Conservation (phyloP, 2,797 vertebrate species). For the Decapterus maruadsi region DNA sequence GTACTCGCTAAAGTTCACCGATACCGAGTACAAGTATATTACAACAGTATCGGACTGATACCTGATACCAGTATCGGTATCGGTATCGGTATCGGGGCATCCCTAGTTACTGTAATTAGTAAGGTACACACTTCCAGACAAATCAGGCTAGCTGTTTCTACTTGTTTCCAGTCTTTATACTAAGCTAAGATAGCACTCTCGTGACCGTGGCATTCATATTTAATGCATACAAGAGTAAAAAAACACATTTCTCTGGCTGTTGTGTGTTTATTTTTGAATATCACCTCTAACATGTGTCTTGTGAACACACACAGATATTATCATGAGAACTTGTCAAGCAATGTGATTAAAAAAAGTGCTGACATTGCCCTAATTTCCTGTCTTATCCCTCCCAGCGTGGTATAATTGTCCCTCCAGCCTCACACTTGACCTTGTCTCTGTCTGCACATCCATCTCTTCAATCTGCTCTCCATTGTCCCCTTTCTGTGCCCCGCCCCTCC, state of each 20-base stretch:
- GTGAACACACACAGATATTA: slow-evolving; percentile 22
- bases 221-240: not conserved
- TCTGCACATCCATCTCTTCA: slow-evolving; percentile 72
- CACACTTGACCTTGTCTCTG: slow-evolving; percentile 75
- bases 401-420: slow-evolving; percentile 68
- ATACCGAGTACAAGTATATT: no score
- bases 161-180: not conserved
- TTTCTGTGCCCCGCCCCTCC: slow-evolving; percentile 54
- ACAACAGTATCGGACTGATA: no score
- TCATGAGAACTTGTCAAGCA: slow-evolving; percentile 51
- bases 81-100: no score
- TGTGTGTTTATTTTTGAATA: not conserved
- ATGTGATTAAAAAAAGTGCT: slow-evolving; percentile 62
- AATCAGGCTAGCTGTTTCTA: not conserved
- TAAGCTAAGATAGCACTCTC: not conserved
- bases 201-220: not conserved
- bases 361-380: slow-evolving; percentile 46
- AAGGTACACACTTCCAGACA: not conserved
- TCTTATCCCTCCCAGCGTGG: slow-evolving; percentile 63
- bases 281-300: slow-evolving; percentile 23
- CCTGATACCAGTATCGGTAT: no score
- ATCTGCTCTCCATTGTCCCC: slow-evolving; percentile 63
- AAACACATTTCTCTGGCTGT: not conserved
- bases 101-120: no score
- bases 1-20: no score